Evolutionary conservation across 2,888 invertebrate species (phyloP).

Genomic region (Drosophila kambysellisi): DNA sequence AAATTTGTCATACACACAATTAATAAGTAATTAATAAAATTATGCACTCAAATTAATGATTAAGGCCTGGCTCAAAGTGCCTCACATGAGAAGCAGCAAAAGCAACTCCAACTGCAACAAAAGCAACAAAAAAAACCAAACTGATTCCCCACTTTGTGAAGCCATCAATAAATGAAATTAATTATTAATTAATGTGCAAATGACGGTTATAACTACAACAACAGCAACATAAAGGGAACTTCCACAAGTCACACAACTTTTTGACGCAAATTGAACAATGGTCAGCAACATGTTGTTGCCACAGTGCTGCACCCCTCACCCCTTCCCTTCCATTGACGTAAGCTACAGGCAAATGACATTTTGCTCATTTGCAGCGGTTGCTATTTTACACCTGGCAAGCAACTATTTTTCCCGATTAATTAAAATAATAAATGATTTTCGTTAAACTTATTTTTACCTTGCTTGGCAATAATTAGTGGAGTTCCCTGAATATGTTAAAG

Average conservation of each 20-base stretch:
- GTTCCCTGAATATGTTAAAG: constrained; percentile 10
- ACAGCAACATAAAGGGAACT: constrained; percentile 25
- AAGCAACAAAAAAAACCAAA: constrained; percentile 19
- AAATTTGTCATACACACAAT: neutral
- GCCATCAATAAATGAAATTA: constrained; percentile 65
- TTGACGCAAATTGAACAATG: constrained; percentile 66
- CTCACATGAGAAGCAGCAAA: neutral
- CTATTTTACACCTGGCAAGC: constrained; percentile 62
- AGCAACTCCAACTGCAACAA: constrained; percentile 1
- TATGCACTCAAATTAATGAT: constrained; percentile 44
- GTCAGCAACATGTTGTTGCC: constrained; percentile 72
- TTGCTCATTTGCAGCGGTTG: constrained; percentile 59
- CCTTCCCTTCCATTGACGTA: neutral
- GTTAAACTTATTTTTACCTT: constrained; percentile 7
- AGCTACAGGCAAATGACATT: constrained; percentile 60
- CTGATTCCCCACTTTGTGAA: constrained; percentile 58
- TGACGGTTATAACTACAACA: constrained; percentile 53
- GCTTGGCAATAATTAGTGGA: constrained; percentile 66
- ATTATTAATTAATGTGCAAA: constrained; percentile 73
- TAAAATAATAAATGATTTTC: constrained; percentile 75
- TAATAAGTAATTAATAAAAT: constrained; percentile 57
- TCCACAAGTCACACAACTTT: constrained; percentile 44
- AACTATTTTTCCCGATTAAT: constrained; percentile 56
- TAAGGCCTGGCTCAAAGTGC: constrained; percentile 32
- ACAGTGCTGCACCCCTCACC: neutral